Evolutionary conservation across 2,113 vertebrate species (phyloP).

Genomic region (Rhabdomys dilectus): DNA sequence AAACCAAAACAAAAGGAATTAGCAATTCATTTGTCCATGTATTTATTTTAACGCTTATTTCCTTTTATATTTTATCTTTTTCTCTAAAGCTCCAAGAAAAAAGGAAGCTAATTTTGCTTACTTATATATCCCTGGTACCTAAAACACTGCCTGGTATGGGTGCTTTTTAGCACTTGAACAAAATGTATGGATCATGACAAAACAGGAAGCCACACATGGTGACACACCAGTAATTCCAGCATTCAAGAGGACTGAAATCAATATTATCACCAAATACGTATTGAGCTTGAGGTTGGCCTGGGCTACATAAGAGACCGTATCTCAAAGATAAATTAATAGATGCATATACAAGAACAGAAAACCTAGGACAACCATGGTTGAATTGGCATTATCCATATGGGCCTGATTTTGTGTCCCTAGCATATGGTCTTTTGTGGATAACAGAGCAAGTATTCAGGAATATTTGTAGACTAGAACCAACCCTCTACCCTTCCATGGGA

Average conservation of each 20-base stretch:
- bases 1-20: not conserved
- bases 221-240: not conserved
- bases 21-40: not conserved
- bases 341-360: not conserved
- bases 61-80: not conserved
- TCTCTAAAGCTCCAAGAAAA: constrained; percentile 33
- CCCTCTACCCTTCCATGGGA: constrained; percentile 26
- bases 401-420: not conserved
- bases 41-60: constrained; percentile 39
- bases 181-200: not conserved
- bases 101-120: constrained; percentile 30
- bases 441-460: constrained; percentile 40
- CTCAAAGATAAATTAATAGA: not conserved
- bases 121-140: constrained; percentile 23
- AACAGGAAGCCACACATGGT: not conserved
- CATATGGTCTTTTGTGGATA: not conserved
- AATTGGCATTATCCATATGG: not conserved
- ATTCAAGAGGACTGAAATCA: not conserved
- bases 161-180: constrained; percentile 34
- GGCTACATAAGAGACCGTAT: not conserved
- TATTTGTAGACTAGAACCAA: constrained; percentile 9
- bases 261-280: not conserved
- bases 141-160: constrained; percentile 22
- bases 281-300: not conserved
- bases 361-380: not conserved